phyloP scores from a whole-genome alignment of 2,797 vertebrate genomes.

The Cyprinodon diabolis region DNA sequence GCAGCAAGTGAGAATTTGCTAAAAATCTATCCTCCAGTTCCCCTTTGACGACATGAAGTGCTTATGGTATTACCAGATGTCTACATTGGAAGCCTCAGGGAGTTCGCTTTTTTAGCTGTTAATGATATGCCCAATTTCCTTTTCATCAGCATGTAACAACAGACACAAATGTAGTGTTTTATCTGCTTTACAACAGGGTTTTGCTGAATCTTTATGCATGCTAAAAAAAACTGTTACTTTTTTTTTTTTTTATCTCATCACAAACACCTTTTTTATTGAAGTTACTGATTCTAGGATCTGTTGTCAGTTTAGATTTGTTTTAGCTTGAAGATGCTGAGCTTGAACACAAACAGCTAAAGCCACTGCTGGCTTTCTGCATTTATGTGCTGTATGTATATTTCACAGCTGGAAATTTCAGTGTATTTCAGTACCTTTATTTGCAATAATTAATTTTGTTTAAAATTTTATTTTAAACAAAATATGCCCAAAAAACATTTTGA shows the following conservation, averaged over 20 bases:
- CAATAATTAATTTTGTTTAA: background rate
- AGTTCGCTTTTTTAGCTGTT: conserved; percentile 22
- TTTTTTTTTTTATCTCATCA: conserved; percentile 24
- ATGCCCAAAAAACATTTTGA: background rate
- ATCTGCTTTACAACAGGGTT: conserved; percentile 21
- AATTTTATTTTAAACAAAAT: conserved; percentile 1
- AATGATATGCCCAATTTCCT: conserved; percentile 24
- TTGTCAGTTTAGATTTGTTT: conserved; percentile 28
- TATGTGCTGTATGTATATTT: conserved; percentile 10
- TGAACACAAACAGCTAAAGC: conserved; percentile 29
- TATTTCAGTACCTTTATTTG: background rate
- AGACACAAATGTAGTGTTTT: conserved; percentile 16
- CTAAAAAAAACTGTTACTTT: conserved; percentile 21
- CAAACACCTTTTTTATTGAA: conserved; percentile 33
- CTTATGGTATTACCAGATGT: conserved; percentile 10
- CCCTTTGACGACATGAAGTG: conserved; percentile 7
- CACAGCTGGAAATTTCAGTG: background rate
- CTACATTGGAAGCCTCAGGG: conserved; percentile 11
- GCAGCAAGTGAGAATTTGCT: conserved; percentile 15
- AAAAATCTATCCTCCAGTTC: conserved; percentile 21
- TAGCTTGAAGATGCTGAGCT: conserved; percentile 17
- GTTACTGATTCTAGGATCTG: conserved; percentile 20
- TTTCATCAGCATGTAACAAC: conserved; percentile 33
- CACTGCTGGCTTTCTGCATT: conserved; percentile 6
- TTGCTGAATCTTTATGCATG: conserved; percentile 3